A percentile compares a stretch with the other conserved stretches of the same genome.
These are phyloP conservation scores for Ctenoplectra terminalis DNA, from an alignment of 1,140 invertebrate species.

Conservation along the genomic window DNA sequence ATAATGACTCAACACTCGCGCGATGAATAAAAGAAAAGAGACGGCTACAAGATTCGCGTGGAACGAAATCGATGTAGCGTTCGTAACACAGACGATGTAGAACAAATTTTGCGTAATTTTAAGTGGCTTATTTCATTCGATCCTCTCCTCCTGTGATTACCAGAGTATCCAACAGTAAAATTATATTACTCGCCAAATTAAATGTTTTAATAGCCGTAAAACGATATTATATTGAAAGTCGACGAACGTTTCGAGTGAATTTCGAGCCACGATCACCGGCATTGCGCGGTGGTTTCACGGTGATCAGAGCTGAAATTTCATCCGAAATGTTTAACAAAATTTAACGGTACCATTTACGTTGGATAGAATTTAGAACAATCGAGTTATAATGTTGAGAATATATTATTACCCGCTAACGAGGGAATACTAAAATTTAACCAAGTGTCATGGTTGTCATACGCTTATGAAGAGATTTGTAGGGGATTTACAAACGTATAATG, in stretches of 20 bases:
- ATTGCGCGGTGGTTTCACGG: neutral
- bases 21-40: slow-evolving; percentile 28
- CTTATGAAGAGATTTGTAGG: neutral
- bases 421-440: neutral
- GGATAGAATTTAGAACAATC: neutral
- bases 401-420: neutral
- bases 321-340: neutral
- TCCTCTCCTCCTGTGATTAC: neutral
- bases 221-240: too few species aligned
- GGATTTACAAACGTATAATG: neutral
- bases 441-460: neutral
- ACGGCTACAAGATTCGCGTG: slow-evolving; percentile 7
- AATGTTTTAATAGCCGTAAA: neutral
- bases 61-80: slow-evolving; percentile 9
- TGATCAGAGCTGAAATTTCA: neutral
- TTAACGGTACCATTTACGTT: too few species aligned
- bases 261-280: neutral
- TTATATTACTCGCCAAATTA: neutral
- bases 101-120: slow-evolving; percentile 10
- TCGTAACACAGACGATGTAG: neutral
- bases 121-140: neutral
- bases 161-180: neutral
- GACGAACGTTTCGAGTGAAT: neutral
- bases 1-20: slow-evolving; percentile 12
- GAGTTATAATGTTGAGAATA: neutral